phyloP scores from a whole-genome alignment of 2,797 vertebrate species.

The Acomys russatus region DNA sequence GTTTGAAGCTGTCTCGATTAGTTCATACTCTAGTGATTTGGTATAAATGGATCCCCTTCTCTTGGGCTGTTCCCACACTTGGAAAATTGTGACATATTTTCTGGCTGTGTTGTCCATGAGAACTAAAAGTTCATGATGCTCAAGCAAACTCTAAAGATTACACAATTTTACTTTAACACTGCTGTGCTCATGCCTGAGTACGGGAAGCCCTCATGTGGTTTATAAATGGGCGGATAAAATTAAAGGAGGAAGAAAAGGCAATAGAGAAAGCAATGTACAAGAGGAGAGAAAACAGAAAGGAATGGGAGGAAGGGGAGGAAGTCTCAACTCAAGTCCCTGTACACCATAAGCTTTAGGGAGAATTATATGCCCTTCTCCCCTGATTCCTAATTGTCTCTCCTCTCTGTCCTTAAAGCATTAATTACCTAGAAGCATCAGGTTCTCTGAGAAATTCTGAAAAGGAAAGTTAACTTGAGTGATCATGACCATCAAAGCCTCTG shows the following conservation, averaged over 20 bases:
- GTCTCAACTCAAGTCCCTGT: background rate
- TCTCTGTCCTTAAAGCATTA: background rate
- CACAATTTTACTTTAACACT: background rate
- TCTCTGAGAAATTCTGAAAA: background rate
- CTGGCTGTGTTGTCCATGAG: background rate
- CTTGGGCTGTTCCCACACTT: conserved; percentile 8
- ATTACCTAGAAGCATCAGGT: background rate
- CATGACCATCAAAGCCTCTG: no score
- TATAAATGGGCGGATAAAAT: background rate
- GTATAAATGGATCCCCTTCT: background rate
- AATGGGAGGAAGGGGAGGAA: no score
- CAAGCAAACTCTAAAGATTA: background rate
- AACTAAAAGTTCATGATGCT: background rate
- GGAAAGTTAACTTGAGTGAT: background rate
- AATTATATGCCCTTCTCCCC: background rate
- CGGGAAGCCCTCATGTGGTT: background rate
- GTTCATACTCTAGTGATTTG: background rate
- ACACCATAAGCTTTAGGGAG: background rate
- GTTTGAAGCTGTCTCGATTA: background rate
- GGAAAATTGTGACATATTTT: background rate
- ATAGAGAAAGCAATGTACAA: no score
- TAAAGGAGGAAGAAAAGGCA: no score
- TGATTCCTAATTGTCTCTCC: background rate
- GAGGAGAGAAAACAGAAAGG: no score
- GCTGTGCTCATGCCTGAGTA: background rate